A percentile compares a stretch with the other conserved stretches of the same genome.
These are phyloP conservation scores for Drosophila emarginata DNA, from an alignment of 2,888 invertebrate genomes.

Conservation along the genomic window DNA sequence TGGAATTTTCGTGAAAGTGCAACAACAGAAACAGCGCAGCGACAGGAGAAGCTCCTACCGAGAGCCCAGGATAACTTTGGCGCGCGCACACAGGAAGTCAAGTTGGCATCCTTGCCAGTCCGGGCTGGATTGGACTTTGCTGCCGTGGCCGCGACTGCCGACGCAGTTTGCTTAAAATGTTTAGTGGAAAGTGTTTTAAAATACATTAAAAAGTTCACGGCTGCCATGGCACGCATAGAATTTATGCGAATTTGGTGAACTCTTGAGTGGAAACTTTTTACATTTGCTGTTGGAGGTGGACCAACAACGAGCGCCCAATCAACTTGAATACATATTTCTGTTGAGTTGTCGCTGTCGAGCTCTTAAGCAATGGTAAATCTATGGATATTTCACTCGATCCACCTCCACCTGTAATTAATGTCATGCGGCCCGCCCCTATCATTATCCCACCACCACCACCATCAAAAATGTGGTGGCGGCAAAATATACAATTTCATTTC, in stretches of 20 bases:
- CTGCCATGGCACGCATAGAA: conserved; percentile 77
- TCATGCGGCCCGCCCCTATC: not conserved
- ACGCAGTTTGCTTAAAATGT: conserved; percentile 76
- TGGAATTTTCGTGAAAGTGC: conserved; percentile 61
- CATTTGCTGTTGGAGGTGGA: conserved; percentile 50
- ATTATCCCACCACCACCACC: not conserved
- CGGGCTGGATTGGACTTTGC: not conserved
- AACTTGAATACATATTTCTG: conserved; percentile 63
- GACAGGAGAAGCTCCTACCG: conserved; percentile 32
- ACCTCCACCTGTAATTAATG: not conserved
- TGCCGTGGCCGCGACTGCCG: conserved; percentile 19
- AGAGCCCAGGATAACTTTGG: conserved; percentile 57
- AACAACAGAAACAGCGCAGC: conserved; percentile 33
- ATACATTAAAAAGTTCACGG: conserved; percentile 78
- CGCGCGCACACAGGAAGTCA: conserved; percentile 72
- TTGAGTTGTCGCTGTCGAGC: conserved; percentile 63
- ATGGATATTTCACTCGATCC: conserved; percentile 1
- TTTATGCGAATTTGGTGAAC: conserved; percentile 77
- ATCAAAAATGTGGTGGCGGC: not conserved
- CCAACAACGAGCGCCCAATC: conserved; percentile 54
- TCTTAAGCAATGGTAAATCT: conserved; percentile 37
- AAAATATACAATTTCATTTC: conserved; percentile 1
- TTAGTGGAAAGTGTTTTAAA: conserved; percentile 79
- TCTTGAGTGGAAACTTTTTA: conserved; percentile 74
- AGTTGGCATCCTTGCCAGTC: conserved; percentile 53